Conservation (phyloP, 2,888 invertebrate genomes). For the Cheilosia vernalis region DNA sequence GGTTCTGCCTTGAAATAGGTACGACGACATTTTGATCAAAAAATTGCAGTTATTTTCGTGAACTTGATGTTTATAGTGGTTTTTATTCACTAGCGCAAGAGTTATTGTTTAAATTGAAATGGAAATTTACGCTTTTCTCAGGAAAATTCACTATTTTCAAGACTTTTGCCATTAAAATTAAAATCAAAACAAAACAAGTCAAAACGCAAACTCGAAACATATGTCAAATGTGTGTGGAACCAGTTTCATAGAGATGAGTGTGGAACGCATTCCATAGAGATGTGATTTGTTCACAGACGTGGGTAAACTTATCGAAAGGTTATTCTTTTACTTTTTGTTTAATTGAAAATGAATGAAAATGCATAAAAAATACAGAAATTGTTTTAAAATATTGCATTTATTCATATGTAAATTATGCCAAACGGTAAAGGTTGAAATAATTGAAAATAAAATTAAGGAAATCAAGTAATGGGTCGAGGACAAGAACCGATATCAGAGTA, state of each 20-base stretch:
- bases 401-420: no score
- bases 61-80: no score
- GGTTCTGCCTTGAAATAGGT: slow-evolving; percentile 76
- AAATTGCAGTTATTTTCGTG: background rate
- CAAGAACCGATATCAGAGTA: background rate
- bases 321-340: background rate
- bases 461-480: background rate
- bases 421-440: no score
- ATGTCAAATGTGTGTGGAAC: slow-evolving; percentile 27
- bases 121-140: background rate
- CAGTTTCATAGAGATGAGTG: slow-evolving; percentile 21
- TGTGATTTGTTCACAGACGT: background rate
- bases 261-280: slow-evolving; percentile 28
- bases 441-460: background rate
- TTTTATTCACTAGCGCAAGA: background rate
- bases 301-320: background rate
- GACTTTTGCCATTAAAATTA: background rate
- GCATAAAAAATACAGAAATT: no score
- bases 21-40: slow-evolving; percentile 75
- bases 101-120: background rate
- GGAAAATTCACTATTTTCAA: background rate
- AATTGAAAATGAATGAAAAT: no score
- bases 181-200: background rate
- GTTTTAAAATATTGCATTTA: no score
- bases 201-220: background rate